Evolutionary conservation across 1,140 invertebrate genomes (phyloP), one percentile per base, ranked within the genome.

Genomic region (Venturia canescens): DNA sequence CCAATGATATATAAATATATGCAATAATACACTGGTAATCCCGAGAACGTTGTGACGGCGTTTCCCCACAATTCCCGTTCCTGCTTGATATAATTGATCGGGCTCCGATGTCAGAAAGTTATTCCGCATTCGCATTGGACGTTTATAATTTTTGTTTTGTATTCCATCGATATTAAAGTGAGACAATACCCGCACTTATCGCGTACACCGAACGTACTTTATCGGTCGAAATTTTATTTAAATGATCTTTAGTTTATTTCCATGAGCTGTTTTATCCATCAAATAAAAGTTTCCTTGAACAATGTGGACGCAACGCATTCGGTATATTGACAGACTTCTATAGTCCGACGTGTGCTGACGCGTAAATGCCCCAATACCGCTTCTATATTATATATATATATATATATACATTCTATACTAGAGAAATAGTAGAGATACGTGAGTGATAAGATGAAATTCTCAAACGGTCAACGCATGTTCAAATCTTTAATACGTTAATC

Each of bases 1-100:
- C 29, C 38, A 50, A 44, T 48, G 38, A 74, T 74, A 74, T 48
- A 50, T 74, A 7, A 21, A 74, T 74, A 74, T 48, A 50, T 74
- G 18, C 71, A 50, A n/a, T n/a, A 48, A 74, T 23, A 26, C 27
- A 9, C 34, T 21, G 6, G 31, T 15, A 74, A 74, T 74, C 23
- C 26, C 15, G 15, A 18, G 26, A 48, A 44, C 13, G 38, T 44
- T 44, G 7, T 9, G 9, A 4, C 7, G 38, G 38, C 38, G 13
- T 44, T 44, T 44, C 38, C 13, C 38, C 7, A 9, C 7, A 44
- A 44, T 44, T 11, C 7, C 38, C 38, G 38, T 44, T 44, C 38
- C 7, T 11, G 38, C 7, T 44, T 44, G 38, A 44, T 44, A 44
- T 44, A 44, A 44, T 44, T 44, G 13, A 44, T 44, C 38, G 7